A percentile compares a stretch with the other conserved stretches of the same genome.
phyloP scores from a whole-genome alignment of 2,888 invertebrate species.

The Lasioglossum lativentre region DNA sequence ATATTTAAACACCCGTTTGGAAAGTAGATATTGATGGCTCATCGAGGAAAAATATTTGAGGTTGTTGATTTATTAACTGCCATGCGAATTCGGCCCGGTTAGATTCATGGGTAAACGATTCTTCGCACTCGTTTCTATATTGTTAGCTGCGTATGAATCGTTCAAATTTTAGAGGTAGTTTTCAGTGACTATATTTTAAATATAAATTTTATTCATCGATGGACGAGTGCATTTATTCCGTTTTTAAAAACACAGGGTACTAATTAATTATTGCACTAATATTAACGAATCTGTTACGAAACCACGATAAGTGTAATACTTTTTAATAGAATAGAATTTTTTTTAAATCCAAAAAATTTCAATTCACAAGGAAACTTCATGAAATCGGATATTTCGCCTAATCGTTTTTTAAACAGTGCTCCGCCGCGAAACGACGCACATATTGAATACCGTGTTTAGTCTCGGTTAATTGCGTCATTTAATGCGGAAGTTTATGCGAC shows the following conservation, averaged over 20 bases:
- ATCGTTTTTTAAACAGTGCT: background rate
- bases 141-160: background rate
- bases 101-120: background rate
- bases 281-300: no score
- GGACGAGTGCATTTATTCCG: background rate
- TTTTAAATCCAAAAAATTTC: background rate
- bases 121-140: background rate
- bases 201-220: background rate
- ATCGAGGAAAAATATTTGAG: slow-evolving; percentile 2
- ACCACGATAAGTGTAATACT: no score
- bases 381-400: background rate
- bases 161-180: background rate
- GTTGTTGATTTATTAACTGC: slow-evolving; percentile 15
- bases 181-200: background rate
- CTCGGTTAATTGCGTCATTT: slow-evolving; percentile 60
- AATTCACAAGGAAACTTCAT: background rate
- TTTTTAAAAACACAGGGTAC: no score
- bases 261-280: no score
- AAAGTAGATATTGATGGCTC: slow-evolving; percentile 23
- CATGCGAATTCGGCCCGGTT: background rate
- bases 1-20: slow-evolving; percentile 12
- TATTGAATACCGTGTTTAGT: slow-evolving; percentile 37
- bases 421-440: background rate
- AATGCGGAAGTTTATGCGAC: slow-evolving; percentile 51
- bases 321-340: no score